Evolutionary conservation across 2,888 invertebrate genomes (phyloP), one percentile per base, ranked within the genome.

Genomic region (Stomorhina lunata): DNA sequence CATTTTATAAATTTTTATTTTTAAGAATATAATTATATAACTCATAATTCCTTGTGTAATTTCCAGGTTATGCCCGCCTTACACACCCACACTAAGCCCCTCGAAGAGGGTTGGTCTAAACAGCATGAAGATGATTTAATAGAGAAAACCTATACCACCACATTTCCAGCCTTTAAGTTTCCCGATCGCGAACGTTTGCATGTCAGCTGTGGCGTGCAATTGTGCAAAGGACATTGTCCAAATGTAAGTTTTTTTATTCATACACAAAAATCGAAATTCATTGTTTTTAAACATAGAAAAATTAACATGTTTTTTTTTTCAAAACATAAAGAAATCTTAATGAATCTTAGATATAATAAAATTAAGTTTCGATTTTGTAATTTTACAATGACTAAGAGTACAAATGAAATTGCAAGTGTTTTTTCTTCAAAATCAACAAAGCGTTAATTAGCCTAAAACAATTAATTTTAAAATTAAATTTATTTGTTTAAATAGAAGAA

Each of bases 91-190:
- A 86, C 87, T 29, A 89, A 88, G 34, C 90, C 89, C 4, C 87
- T 89, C 9, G 91, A 91, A 85, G 91, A 91, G 81, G 91, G 91
- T 29, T 91, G 91, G 91, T 91, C 91, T 29, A 91, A 91, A 76
- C 88, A 88, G 65, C 87, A 88, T 29, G 90, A 90, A 78, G 90
- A 91, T 85, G 91, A 91, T 87, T 84, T 91, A 59, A 88, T 91
- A 55, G 91, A 91, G 85, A 90, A 90, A 77, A 88, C 88, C 66
- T 91, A 90, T 84, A 87, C 89, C 5, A 92, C 95, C 0, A 94
- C 94, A 17, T 96, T 96, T 91, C 94, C 95, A 0, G 96, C 96
- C 4, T 96, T 96, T 87, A 96, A 96, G 87, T 96, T 96, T 90
- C 96, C 96, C 3, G 96, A 96, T 87, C 92, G 95, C 84, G 95